Evolutionary conservation across 2,113 vertebrate species (phyloP), one percentile per base, ranked within the genome.

Genomic region (Passer montanus): DNA sequence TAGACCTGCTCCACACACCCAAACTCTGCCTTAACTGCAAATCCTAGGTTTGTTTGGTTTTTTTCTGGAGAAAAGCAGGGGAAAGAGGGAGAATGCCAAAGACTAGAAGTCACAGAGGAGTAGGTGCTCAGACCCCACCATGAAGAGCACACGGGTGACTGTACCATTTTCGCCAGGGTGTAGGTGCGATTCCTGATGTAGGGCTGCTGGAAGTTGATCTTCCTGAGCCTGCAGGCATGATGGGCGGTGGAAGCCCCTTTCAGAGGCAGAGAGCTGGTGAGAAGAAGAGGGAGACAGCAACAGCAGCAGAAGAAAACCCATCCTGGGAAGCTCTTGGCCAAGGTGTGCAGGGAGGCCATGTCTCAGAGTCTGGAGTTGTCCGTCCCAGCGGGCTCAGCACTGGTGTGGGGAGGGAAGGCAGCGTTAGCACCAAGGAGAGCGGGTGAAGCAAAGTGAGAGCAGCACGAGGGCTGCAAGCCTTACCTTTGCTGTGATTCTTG

Each of bases 121-220:
- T 11, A 44, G 6, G 18, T 31, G 15, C 82, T 64, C 60, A 59
- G 43, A 41, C 44, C 66, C 68, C 8, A 4, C 15, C 19, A 5
- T 13, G 43, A 82, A 73, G 69, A 14, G 27, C 17, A 39, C 0
- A 0, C 5, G 23, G 21, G 46, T 60, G 89, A 72, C 44, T 39
- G 31, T 98, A 98, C 98, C 98, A 58, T 93, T 53, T 92, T 67
- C 31, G 98, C 97, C 92, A 98, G 86, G 15, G 80, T 96, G 72
- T 97, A 97, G 86, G 97, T 98, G 23, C 68, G 78, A 59, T 98
- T 98, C 96, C 66, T 96, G 87, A 98, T 96, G 43, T 94, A 96
- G 7, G 77, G 21, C 52, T 49, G 58, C 84, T 95, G 89, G 63
- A 98, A 98, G 63, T 82, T 27, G 44, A 52, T 33, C 72, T 68